These are phyloP conservation scores for Platysternon megacephalum DNA, from an alignment of 2,113 vertebrate species.

Conservation along the genomic window DNA sequence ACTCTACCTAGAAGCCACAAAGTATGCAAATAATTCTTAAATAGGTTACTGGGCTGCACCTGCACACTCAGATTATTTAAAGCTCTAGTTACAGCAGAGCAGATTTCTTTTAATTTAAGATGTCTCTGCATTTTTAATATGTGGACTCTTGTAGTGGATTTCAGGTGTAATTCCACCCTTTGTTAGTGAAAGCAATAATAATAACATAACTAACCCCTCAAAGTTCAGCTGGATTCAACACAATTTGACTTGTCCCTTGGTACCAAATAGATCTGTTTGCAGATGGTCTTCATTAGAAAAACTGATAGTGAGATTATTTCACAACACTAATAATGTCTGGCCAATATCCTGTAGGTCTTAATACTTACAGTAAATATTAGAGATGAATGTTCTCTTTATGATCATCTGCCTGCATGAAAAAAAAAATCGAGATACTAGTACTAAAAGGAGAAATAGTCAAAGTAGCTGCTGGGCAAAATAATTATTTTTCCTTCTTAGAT, in stretches of 20 bases:
- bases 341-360: constrained; percentile 47
- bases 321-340: constrained; percentile 22
- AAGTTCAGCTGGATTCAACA: constrained; percentile 52
- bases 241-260: constrained; percentile 28
- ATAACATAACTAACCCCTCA: constrained; percentile 49
- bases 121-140: not conserved
- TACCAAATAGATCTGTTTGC: constrained; percentile 35
- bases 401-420: constrained; percentile 10
- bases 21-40: not conserved
- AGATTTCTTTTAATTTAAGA: not conserved
- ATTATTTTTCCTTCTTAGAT: not conserved
- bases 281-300: constrained; percentile 62
- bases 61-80: not conserved
- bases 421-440: not conserved
- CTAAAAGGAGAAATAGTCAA: not conserved
- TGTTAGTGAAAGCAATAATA: constrained; percentile 50
- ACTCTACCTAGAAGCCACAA: not conserved
- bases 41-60: not conserved
- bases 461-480: not conserved
- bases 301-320: constrained; percentile 42
- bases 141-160: not conserved
- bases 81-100: not conserved
- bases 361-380: constrained; percentile 40
- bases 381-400: constrained; percentile 8
- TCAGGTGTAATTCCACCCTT: not conserved